These are phyloP conservation scores for Heteromormyrus szaboi DNA, from an alignment of 2,797 vertebrate genomes.

Conservation along the genomic window DNA sequence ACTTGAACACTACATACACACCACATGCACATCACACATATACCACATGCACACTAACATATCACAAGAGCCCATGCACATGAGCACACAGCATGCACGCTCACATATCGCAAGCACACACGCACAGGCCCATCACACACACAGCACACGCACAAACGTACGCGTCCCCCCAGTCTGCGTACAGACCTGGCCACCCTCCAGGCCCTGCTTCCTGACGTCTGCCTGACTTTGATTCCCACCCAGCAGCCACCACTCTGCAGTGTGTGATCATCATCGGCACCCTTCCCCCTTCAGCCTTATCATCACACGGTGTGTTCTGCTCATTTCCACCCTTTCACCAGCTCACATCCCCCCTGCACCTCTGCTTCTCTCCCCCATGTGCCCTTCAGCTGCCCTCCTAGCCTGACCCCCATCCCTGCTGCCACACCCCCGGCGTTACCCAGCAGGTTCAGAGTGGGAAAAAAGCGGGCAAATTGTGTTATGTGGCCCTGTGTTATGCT, in stretches of 20 bases:
- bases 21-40: background rate
- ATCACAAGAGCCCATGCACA: background rate
- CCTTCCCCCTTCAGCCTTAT: background rate
- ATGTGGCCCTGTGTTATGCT: slow-evolving; percentile 16
- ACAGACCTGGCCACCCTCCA: background rate
- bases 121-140: background rate
- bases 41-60: background rate
- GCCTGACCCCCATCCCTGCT: background rate
- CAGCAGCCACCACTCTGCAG: background rate
- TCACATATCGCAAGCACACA: background rate
- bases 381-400: background rate
- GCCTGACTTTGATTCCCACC: background rate
- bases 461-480: slow-evolving; percentile 22
- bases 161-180: background rate
- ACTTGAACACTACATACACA: background rate
- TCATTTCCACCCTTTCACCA: background rate
- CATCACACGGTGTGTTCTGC: background rate
- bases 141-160: background rate
- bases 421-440: slow-evolving; percentile 1
- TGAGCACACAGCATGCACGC: background rate
- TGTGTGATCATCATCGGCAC: background rate
- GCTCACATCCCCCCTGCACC: background rate
- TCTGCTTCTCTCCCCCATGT: background rate
- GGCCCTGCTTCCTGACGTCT: background rate
- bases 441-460: slow-evolving; percentile 16